A percentile compares a stretch with the other conserved stretches of the same genome.
phyloP scores from a whole-genome alignment of 2,797 vertebrate species.

The Peromyscus aztecus region DNA sequence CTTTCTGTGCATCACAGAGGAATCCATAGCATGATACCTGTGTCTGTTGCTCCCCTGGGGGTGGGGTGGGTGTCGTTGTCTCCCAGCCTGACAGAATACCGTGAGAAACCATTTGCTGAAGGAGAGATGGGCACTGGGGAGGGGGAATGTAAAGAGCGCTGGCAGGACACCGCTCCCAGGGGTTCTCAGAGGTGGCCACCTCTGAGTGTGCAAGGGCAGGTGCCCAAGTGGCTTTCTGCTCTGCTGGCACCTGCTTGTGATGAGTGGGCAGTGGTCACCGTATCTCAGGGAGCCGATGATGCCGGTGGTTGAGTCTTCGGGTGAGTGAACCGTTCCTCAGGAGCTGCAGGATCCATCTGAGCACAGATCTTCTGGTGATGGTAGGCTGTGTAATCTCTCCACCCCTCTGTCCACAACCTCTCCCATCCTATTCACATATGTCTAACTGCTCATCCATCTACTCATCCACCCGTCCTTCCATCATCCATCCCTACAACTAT shows the following conservation, averaged over 20 bases:
- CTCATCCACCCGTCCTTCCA: background rate
- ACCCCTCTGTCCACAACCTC: background rate
- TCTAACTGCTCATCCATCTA: too few species aligned
- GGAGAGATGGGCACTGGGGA: background rate
- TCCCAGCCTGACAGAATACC: background rate
- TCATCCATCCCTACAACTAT: too few species aligned
- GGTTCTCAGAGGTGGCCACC: background rate
- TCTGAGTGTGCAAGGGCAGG: too few species aligned
- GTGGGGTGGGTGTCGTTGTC: background rate
- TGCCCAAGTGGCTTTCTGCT: background rate
- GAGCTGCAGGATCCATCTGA: background rate
- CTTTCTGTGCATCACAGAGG: background rate
- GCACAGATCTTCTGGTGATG: background rate
- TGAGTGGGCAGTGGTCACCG: background rate
- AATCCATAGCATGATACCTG: too few species aligned
- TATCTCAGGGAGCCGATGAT: background rate
- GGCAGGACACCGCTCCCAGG: too few species aligned
- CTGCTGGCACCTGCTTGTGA: background rate
- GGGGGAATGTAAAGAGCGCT: too few species aligned
- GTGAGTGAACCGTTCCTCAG: background rate
- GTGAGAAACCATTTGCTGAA: background rate
- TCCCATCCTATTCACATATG: too few species aligned
- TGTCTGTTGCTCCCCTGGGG: background rate
- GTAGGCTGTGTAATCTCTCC: background rate
- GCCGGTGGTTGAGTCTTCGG: background rate